Evolutionary conservation across 2,797 vertebrate genomes (phyloP), one percentile per base, ranked within the genome.

Genomic region (Etheostoma nigrum): DNA sequence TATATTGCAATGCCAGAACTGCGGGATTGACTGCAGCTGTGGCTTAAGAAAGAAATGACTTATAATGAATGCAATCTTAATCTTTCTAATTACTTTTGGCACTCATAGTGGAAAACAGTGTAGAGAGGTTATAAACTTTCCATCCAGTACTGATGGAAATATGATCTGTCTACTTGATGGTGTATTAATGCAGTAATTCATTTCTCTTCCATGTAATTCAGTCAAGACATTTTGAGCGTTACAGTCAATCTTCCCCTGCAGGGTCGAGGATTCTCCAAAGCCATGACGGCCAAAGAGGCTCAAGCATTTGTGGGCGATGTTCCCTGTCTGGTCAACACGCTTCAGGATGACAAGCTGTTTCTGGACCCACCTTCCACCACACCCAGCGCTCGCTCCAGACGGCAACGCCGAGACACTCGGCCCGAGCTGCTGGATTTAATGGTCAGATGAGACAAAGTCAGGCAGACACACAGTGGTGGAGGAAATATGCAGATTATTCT

Each of bases 271-370:
- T 97, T 99, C 88, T 96, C 97, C 91, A 97, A 92, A 91, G 98
- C 98, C 0, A 99, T 99, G 98, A 98, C 98, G 0, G 95, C 96
- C 42, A 95, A 95, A 0, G 98, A 99, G 92, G 98, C 97, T 0
- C 92, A 97, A 85, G 98, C 97, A 0, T 99, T 96, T 58, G 96
- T 99, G 85, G 98, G 98, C 0, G 96, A 97, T 0, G 97, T 97
- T 53, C 82, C 92, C 59, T 99, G 97, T 87, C 57, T 88, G 74
- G 98, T 99, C 90, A 99, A 96, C 93, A 98, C 96, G 0, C 95
- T 99, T 4, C 97, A 97, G 2, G 96, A 98, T 67, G 97, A 97
- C 0, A 97, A 98, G 86, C 93, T 99, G 27, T 99, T 98, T 77
- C 95, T 99, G 65, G 96, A 97, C 61, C 96, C 98, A 0, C 98